A percentile compares a stretch with the other conserved stretches of the same genome.
phyloP scores from a whole-genome alignment of 1,140 invertebrate species.

The Coenobita brevimanus region DNA sequence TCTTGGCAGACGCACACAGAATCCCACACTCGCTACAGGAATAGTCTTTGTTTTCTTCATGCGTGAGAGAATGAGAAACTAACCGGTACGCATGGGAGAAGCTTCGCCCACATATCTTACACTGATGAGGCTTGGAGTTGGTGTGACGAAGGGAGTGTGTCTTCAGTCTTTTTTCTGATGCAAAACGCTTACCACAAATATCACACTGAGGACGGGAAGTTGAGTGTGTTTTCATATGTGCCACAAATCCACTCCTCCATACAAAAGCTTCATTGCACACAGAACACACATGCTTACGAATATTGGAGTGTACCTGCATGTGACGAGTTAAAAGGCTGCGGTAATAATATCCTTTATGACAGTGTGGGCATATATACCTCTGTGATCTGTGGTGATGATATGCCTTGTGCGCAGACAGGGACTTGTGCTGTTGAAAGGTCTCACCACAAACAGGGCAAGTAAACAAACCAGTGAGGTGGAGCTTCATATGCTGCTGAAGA shows the following conservation, averaged over 20 bases:
- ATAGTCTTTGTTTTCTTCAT: slow-evolving; percentile 45
- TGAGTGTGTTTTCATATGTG: slow-evolving; percentile 55
- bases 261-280: slow-evolving; percentile 40
- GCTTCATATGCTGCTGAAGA: slow-evolving; percentile 49
- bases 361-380: slow-evolving; percentile 40
- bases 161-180: slow-evolving; percentile 45
- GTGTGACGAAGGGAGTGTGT: slow-evolving; percentile 39
- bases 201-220: slow-evolving; percentile 41
- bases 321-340: slow-evolving; percentile 36
- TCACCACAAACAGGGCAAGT: slow-evolving; percentile 48
- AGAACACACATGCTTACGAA: slow-evolving; percentile 39
- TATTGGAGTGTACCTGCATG: slow-evolving; percentile 50
- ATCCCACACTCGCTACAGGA: slow-evolving; percentile 20
- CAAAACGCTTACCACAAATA: slow-evolving; percentile 44
- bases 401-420: slow-evolving; percentile 42
- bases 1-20: slow-evolving; percentile 30
- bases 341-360: slow-evolving; percentile 42
- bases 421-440: slow-evolving; percentile 46
- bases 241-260: slow-evolving; percentile 50
- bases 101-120: slow-evolving; percentile 31
- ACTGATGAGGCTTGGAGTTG: slow-evolving; percentile 34
- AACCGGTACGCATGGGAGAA: slow-evolving; percentile 46
- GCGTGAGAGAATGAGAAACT: slow-evolving; percentile 26
- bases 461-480: slow-evolving; percentile 50
- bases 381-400: slow-evolving; percentile 42